A percentile compares a stretch with the other conserved stretches of the same genome.
These are phyloP conservation scores for Caenorhabditis becei DNA, from an alignment of 2,888 invertebrate genomes.

Conservation along the genomic window DNA sequence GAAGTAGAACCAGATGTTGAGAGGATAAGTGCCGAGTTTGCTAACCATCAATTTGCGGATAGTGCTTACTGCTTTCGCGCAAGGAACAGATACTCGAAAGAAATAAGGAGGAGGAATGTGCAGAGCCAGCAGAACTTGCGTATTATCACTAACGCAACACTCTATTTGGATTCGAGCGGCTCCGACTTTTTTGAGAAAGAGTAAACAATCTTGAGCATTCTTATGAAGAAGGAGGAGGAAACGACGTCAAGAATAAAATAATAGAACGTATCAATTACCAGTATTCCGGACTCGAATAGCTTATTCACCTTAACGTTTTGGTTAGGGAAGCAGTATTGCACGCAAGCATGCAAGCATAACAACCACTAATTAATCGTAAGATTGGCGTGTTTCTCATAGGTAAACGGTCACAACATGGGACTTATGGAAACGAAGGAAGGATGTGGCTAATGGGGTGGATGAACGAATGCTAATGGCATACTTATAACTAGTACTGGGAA, in stretches of 20 bases:
- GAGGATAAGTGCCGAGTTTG: slow-evolving; percentile 55
- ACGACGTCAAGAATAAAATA: background rate
- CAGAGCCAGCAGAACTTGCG: slow-evolving; percentile 24
- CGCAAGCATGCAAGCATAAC: slow-evolving; percentile 30
- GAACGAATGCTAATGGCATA: background rate
- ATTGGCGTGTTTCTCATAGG: slow-evolving; percentile 34
- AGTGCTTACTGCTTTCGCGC: slow-evolving; percentile 49
- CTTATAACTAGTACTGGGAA: background rate
- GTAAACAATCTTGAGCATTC: slow-evolving; percentile 32
- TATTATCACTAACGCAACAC: slow-evolving; percentile 41
- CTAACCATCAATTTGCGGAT: slow-evolving; percentile 54
- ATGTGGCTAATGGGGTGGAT: slow-evolving; percentile 9
- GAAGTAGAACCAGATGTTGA: slow-evolving; percentile 60
- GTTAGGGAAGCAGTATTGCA: slow-evolving; percentile 24
- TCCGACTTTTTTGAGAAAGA: slow-evolving; percentile 23
- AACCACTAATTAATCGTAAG: slow-evolving; percentile 57
- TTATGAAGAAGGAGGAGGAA: background rate
- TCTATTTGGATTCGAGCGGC: slow-evolving; percentile 30
- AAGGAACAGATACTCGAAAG: slow-evolving; percentile 52
- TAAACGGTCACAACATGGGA: slow-evolving; percentile 16
- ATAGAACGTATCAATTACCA: background rate
- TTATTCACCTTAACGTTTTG: background rate
- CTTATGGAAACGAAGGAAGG: slow-evolving; percentile 3
- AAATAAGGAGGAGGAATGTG: slow-evolving; percentile 27
- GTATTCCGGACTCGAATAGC: background rate